Evolutionary conservation across 2,797 vertebrate genomes (phyloP), one percentile per base, ranked within the genome.

Genomic region (Phalloptychus januarius): DNA sequence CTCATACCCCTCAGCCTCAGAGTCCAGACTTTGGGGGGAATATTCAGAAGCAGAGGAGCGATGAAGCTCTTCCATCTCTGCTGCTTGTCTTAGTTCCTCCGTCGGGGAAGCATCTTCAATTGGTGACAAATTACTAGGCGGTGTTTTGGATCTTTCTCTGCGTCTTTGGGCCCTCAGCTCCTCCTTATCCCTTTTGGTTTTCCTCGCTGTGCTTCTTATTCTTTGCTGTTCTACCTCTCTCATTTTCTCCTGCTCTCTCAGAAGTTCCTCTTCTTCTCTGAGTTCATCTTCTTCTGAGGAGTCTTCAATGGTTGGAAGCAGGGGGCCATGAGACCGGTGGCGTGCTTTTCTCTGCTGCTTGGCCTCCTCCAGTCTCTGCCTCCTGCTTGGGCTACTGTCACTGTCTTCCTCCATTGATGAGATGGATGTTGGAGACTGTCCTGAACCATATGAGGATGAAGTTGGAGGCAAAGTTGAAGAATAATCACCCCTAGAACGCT

Each of bases 31-130:
- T 77, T 98, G 99, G 40, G 99, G 99, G 0, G 98, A 99, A 91
- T 99, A 99, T 90, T 99, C 99, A 0, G 99, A 99, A 85, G 98
- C 99, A 77, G 98, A 99, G 13, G 99, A 99, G 20, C 99, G 97
- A 85, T 99, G 99, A 7, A 99, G 96, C 90, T 99, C 99, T 84
- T 99, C 99, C 99, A 99, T 99, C 95, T 99, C 99, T 0, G 99
- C 99, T 0, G 99, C 98, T 93, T 99, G 99, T 84, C 99, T 95
- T 80, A 99, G 94, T 79, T 99, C 99, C 86, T 99, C 99, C 0
- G 99, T 99, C 46, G 98, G 99, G 11, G 99, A 99, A 58, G 98
- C 99, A 0, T 99, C 98, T 91, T 99, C 98, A 2, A 99, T 99
- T 15, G 99, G 99, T 0, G 99, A 99, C n/a, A 99, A 96, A 90